A percentile compares a stretch with the other conserved stretches of the same genome.
phyloP scores from a whole-genome alignment of 1,140 invertebrate species.

The Orius laevigatus region DNA sequence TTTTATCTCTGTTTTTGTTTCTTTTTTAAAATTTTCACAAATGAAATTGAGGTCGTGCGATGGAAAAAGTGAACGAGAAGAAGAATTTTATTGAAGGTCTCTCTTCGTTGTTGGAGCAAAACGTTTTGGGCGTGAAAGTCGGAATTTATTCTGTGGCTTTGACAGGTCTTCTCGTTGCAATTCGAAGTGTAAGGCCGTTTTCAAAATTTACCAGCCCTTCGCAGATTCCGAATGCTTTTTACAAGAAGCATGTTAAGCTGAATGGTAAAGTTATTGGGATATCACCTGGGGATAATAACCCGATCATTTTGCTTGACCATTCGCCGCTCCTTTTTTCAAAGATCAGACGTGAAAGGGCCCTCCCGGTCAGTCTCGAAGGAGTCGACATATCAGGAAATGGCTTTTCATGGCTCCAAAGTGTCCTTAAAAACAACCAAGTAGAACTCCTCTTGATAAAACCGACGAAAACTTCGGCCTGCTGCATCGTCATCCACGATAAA shows the following conservation, averaged over 20 bases:
- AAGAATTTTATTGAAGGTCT: slow-evolving; percentile 9
- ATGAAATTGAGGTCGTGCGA: too few species aligned
- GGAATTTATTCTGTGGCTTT: slow-evolving; percentile 16
- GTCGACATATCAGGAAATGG: slow-evolving; percentile 15
- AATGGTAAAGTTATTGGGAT: slow-evolving; percentile 14
- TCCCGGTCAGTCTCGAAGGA: slow-evolving; percentile 15
- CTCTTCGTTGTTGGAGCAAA: slow-evolving; percentile 13
- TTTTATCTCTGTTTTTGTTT: too few species aligned
- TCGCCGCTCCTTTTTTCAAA: slow-evolving; percentile 9
- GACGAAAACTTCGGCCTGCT: slow-evolving; percentile 15
- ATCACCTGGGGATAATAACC: not conserved
- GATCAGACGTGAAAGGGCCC: not conserved
- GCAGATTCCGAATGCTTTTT: slow-evolving; percentile 15
- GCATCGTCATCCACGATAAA: slow-evolving; percentile 16
- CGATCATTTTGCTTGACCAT: slow-evolving; percentile 17
- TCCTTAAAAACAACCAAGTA: slow-evolving; percentile 11
- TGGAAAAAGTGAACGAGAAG: not conserved
- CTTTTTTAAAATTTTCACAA: too few species aligned
- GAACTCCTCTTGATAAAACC: slow-evolving; percentile 12
- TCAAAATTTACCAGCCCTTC: slow-evolving; percentile 13
- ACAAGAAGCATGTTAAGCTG: slow-evolving; percentile 14
- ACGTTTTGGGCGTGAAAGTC: slow-evolving; percentile 13
- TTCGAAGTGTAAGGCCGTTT: slow-evolving; percentile 16
- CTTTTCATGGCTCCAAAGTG: slow-evolving; percentile 16
- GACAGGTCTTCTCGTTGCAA: slow-evolving; percentile 7